Percentiles rank a stretch among this genome's conserved stretches.
Conservation (phyloP, 2,888 invertebrate genomes). For the Trissonchulus sp. region DNA sequence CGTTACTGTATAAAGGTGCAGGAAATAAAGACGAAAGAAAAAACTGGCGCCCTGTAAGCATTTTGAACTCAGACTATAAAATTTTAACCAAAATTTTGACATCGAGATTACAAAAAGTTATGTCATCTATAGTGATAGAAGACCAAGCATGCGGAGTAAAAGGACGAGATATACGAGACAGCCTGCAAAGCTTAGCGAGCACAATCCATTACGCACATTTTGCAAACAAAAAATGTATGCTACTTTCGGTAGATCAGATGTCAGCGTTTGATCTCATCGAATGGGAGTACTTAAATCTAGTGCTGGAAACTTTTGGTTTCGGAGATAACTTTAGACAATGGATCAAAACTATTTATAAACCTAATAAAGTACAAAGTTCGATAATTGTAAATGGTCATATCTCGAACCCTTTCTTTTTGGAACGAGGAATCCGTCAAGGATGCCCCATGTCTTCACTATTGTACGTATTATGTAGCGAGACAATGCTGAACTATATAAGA, state of each 20-base stretch:
- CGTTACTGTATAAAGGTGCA: conserved; percentile 19
- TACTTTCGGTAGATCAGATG: conserved; percentile 4
- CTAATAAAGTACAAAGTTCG: background rate
- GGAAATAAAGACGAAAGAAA: background rate
- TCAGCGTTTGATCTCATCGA: conserved; percentile 12
- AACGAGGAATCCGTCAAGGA: conserved; percentile 21
- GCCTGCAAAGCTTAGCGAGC: background rate
- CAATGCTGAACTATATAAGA: conserved; percentile 5
- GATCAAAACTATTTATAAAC: conserved; percentile 21
- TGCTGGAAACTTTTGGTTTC: background rate
- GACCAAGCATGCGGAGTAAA: conserved; percentile 12
- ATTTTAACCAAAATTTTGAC: conserved; percentile 17
- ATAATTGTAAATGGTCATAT: conserved; percentile 18
- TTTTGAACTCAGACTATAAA: conserved; percentile 19
- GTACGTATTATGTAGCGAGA: conserved; percentile 9
- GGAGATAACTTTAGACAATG: conserved; percentile 10
- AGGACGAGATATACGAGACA: background rate
- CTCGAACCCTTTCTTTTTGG: conserved; percentile 2
- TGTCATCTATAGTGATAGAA: background rate
- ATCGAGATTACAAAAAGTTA: background rate
- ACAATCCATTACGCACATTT: background rate
- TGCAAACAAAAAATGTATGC: background rate
- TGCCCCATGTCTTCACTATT: conserved; percentile 16
- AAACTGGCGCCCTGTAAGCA: conserved; percentile 14
- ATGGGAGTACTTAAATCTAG: background rate